These are phyloP conservation scores for Eolophus roseicapilla DNA, from an alignment of 2,113 vertebrate species.

Conservation along the genomic window DNA sequence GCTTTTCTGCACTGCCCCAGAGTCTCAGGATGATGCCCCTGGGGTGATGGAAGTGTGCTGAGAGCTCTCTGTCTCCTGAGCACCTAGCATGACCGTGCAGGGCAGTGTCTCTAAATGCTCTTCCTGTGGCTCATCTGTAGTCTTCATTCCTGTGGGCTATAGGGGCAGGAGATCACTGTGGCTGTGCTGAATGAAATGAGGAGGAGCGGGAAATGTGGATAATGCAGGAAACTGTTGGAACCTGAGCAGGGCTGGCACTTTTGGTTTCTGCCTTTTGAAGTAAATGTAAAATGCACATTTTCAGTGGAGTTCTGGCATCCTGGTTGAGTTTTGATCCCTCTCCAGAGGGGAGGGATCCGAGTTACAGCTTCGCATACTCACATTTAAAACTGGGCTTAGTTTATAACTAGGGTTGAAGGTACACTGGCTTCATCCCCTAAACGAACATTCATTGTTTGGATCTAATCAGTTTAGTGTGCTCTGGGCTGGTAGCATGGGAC, in stretches of 20 bases:
- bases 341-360: not conserved
- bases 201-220: not conserved
- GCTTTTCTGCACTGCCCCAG: not conserved
- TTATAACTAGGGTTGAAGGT: not conserved
- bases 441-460: not conserved
- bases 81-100: not conserved
- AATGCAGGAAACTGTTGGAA: not conserved
- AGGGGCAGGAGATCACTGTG: not conserved
- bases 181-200: not conserved
- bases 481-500: not conserved
- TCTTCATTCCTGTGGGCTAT: not conserved
- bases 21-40: rapidly evolving
- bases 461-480: not conserved
- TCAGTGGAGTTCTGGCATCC: not conserved
- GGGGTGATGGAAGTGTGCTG: not conserved
- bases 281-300: not conserved
- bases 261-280: not conserved
- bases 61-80: not conserved
- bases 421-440: not conserved
- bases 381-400: not conserved
- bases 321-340: not conserved
- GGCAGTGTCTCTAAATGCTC: not conserved
- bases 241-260: not conserved
- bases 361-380: not conserved
- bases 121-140: not conserved